Evolutionary conservation across 2,113 vertebrate genomes (phyloP).

Genomic region (Campylomormyrus tamandua): DNA sequence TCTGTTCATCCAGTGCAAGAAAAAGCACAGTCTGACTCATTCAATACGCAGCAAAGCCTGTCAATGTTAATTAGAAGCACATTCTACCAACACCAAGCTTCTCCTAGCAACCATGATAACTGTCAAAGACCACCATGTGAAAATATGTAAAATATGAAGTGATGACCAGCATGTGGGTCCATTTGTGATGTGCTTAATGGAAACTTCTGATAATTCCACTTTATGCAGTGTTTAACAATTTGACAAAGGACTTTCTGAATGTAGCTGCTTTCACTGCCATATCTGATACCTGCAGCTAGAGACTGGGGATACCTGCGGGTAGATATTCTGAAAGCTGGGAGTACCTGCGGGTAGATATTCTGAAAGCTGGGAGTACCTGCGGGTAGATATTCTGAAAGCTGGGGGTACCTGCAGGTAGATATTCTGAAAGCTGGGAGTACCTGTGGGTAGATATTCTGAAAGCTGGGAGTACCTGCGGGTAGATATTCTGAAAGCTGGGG

Average conservation of each 20-base stretch:
- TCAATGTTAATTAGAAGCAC: not conserved
- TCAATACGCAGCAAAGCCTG: not conserved
- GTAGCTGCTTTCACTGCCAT: not conserved
- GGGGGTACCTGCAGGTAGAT: not conserved
- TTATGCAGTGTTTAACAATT: not conserved
- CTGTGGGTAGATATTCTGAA: not conserved
- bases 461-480: not conserved
- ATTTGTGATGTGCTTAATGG: not conserved
- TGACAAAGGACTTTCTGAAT: not conserved
- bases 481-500: not conserved
- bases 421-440: not conserved
- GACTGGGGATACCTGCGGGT: not conserved
- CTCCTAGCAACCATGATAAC: constrained; percentile 19
- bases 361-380: not conserved
- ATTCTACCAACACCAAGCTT: not conserved
- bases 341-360: too few species aligned
- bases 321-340: not conserved
- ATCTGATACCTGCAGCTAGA: not conserved
- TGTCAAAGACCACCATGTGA: not conserved
- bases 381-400: not conserved
- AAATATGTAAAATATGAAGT: not conserved
- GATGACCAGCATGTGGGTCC: not conserved
- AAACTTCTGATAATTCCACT: not conserved
- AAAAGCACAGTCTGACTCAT: constrained; percentile 9
- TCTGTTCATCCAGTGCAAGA: not conserved